Evolutionary conservation across 2,888 invertebrate genomes (phyloP), one percentile per base, ranked within the genome.

Genomic region (Pardosa pseudoannulata): DNA sequence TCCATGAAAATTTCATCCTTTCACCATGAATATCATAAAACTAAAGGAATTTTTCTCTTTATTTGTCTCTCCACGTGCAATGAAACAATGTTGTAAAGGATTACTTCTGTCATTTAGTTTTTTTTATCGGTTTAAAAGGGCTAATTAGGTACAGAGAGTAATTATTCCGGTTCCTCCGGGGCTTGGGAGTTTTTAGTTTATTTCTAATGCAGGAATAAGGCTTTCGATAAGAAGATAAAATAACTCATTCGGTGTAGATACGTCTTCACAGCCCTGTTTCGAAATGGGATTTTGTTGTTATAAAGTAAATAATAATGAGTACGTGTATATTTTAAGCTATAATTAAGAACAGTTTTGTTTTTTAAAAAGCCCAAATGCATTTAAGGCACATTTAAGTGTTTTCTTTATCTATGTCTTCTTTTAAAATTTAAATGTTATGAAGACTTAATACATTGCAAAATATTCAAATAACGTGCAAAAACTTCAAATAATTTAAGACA

Each of bases 71-170:
- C 46, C n/a, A 46, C 16, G 46, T 16, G 46, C 2, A 46, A 46
- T 46, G 13, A 16, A 11, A 56, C 56, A 56, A 23, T 56, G 23
- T 56, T 16, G 23, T 23, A 6, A 23, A 6, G 56, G 56, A 56
- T 56, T 56, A 56, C 0, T 56, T 56, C 23, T 56, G 56, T 56
- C 46, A 6, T 46, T 23, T 11, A 56, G 56, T 56, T 56, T 46
- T n/a, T n/a, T n/a, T 56, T 56, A 56, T 56, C 23, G 64, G 65
- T 80, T 73, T 46, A 73, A 65, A 64, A 73, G 65, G 28, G 72
- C 73, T 80, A 80, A 80, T 80, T 80, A 80, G 67, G 67, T 67
- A 80, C 65, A 50, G 62, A 31, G 73, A 46, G 65, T 80, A 80
- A 80, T 80, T 80, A 80, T 67, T 73, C 65, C 31, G 23, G 50